Base-by-base conservation (phyloP, 2,113 vertebrate species). In the Ptilonorhynchus violaceus region DNA sequence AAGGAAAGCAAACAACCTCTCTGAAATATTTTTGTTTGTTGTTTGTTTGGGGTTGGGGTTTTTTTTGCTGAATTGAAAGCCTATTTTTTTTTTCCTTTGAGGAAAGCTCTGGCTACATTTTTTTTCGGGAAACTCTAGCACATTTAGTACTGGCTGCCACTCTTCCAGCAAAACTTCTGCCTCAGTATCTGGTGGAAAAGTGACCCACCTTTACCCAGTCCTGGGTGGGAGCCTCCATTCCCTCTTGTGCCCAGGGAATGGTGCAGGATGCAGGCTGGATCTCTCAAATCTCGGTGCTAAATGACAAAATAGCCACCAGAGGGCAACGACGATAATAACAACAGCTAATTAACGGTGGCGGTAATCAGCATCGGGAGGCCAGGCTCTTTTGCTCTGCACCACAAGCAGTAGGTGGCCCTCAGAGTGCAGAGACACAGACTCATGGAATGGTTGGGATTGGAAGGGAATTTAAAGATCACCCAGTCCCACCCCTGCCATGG, bases 251-350 rank as follows among this genome's bases (percentile, higher is more conserved):
- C 13, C 41, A 37, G 39, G 14, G 42, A 42, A 42, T 4, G 11
- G 70, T 33, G 8, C 28, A 13, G 30, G 55, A 42, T 17, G 18
- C 5, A 5, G 3, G 8, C 35, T 31, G 21, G 17, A 5, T 13
- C 31, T 52, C 28, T 7, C 35, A 31, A 6, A 19, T 31, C 33
- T 19, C 27, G 7, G 15, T 74, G 66, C 41, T 82, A 52, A 79
- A 66, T 50, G 41, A 22, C 35, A 37, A 58, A 52, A 42, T 20
- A 83, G 47, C 88, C 91, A 60, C 66, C 75, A 96, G 88, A 93
- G 88, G 91, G 91, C 91, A 79, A 85, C 47, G 58, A 64, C 31
- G 63, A 16, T 11, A 33, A 31, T 14, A 85, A 81, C 42, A 62
- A 15, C 28, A 21, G 46, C 17, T 58, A 15, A 70, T n/a, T 44